phyloP scores from a whole-genome alignment of 2,888 invertebrate species.

The Chymomyza amoena region DNA sequence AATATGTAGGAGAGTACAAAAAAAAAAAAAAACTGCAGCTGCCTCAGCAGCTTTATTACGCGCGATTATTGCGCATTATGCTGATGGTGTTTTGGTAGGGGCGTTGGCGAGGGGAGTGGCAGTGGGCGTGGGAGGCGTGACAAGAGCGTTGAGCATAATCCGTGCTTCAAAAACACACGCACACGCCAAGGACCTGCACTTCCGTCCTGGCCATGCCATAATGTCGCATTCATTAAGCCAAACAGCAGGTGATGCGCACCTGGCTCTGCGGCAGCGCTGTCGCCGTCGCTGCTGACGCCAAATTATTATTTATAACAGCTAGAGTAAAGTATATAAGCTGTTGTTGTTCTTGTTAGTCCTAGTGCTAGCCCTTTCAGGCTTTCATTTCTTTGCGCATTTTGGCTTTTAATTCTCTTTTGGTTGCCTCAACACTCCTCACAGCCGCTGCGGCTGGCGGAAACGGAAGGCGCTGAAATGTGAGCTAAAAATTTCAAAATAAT shows the following conservation, averaged over 20 bases:
- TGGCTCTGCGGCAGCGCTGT: constrained; percentile 30
- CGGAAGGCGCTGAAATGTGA: constrained; percentile 75
- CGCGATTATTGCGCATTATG: constrained; percentile 43
- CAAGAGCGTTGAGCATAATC: constrained; percentile 1
- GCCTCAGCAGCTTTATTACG: constrained; percentile 21
- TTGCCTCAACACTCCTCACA: background rate
- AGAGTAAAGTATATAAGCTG: constrained; percentile 40
- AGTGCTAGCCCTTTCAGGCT: constrained; percentile 6
- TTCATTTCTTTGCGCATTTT: constrained; percentile 14
- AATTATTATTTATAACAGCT: constrained; percentile 66
- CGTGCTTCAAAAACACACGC: constrained; percentile 1
- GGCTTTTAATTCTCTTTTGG: constrained; percentile 62
- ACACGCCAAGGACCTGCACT: background rate
- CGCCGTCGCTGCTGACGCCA: constrained; percentile 33
- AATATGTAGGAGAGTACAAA: background rate
- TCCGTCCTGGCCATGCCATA: constrained; percentile 13
- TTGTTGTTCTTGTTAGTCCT: constrained; percentile 34
- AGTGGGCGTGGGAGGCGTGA: background rate
- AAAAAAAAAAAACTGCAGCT: constrained; percentile 6
- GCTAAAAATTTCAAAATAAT: constrained; percentile 76
- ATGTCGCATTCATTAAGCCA: constrained; percentile 66
- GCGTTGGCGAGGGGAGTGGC: constrained; percentile 14
- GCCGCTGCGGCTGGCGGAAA: constrained; percentile 44
- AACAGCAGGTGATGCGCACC: constrained; percentile 69
- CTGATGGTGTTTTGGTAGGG: constrained; percentile 30